A percentile compares a stretch with the other conserved stretches of the same genome.
Conservation (phyloP, 2,888 invertebrate genomes). For the Epinotia demarniana region DNA sequence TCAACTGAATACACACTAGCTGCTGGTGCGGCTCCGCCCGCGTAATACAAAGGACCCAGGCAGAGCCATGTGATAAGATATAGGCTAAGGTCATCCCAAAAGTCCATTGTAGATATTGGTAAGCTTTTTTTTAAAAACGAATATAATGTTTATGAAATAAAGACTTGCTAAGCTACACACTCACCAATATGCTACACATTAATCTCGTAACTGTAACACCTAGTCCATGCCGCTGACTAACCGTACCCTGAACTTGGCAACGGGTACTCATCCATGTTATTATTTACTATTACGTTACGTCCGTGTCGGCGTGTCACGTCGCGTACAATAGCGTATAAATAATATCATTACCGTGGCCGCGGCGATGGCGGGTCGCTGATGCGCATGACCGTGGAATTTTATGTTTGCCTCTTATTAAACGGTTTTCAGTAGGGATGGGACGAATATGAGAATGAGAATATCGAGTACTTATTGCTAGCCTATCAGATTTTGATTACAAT, state of each 20-base stretch:
- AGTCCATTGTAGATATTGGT: too few relatives aligned
- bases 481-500: too few relatives aligned
- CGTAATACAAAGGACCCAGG: too few relatives aligned
- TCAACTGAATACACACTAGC: too few relatives aligned
- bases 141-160: too few relatives aligned
- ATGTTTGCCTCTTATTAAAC: constrained; percentile 39
- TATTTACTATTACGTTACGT: constrained; percentile 36
- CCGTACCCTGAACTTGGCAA: constrained; percentile 5
- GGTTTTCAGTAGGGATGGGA: constrained; percentile 37
- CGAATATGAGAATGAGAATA: neutral
- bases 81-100: too few relatives aligned
- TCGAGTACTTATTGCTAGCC: too few relatives aligned
- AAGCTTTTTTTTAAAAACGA: too few relatives aligned
- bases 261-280: neutral
- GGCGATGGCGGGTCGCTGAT: constrained; percentile 31
- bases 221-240: neutral
- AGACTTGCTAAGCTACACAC: too few relatives aligned
- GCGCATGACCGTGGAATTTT: constrained; percentile 35
- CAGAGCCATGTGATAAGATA: too few relatives aligned
- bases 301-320: constrained; percentile 53
- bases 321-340: constrained; percentile 71
- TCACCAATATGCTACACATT: neutral
- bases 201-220: neutral
- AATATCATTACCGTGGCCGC: constrained; percentile 56
- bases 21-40: too few relatives aligned